Percentiles rank a stretch among this genome's conserved stretches.
Conservation (phyloP, 1,140 invertebrate genomes). For the Aricia agestis region DNA sequence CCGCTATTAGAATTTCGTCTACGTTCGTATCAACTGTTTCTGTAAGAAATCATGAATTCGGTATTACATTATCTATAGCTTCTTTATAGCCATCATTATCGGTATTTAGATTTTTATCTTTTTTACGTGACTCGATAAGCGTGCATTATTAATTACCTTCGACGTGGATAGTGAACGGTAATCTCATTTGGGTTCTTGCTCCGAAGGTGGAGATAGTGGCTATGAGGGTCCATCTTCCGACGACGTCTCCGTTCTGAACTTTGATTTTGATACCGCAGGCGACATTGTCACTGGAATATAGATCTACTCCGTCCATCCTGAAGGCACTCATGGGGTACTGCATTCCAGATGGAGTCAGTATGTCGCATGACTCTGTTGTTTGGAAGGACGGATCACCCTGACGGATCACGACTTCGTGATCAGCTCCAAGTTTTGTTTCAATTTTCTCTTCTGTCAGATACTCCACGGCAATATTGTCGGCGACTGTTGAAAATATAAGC, state of each 20-base stretch:
- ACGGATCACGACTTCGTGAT: conserved; percentile 33
- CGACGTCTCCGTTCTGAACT: conserved; percentile 30
- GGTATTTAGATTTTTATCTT: conserved; percentile 32
- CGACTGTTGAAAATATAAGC: background rate
- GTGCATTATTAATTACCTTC: conserved; percentile 43
- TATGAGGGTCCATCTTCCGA: conserved; percentile 48
- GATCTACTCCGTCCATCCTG: conserved; percentile 30
- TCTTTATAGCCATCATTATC: conserved; percentile 19
- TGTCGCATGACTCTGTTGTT: conserved; percentile 34
- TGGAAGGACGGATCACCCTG: conserved; percentile 22
- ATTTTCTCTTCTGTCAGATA: conserved; percentile 14
- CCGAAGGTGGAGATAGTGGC: conserved; percentile 30
- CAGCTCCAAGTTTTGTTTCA: conserved; percentile 32
- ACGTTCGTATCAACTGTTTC: conserved; percentile 41
- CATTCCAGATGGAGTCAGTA: conserved; percentile 36
- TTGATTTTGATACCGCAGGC: conserved; percentile 41
- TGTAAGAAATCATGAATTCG: conserved; percentile 34
- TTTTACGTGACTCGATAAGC: conserved; percentile 45
- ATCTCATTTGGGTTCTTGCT: conserved; percentile 39
- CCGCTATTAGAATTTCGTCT: conserved; percentile 36
- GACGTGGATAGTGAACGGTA: conserved; percentile 42
- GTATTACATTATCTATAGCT: conserved; percentile 11
- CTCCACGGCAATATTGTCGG: background rate
- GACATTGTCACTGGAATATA: conserved; percentile 23
- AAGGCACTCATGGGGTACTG: conserved; percentile 32